Evolutionary conservation across 2,113 vertebrate genomes (phyloP), one percentile per base, ranked within the genome.

Genomic region (Ammodytes marinus): DNA sequence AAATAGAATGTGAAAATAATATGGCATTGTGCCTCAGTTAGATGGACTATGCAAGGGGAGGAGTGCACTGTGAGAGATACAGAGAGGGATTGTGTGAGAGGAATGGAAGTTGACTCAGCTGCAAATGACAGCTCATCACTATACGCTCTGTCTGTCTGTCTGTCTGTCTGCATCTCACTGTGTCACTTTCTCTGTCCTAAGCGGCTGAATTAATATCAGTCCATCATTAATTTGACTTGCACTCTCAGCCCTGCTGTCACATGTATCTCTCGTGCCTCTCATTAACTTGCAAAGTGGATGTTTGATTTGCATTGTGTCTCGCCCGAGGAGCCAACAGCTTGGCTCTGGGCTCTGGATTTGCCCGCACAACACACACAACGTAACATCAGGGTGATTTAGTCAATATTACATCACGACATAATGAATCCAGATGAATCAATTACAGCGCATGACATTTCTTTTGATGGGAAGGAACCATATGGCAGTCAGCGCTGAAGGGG

Each of bases 281-380:
- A 75, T 85, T 88, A 69, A 91, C 77, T 86, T 88, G 79, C 82
- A 91, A 87, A 83, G 27, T 78, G n/a, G 42, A 43, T 35, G 50
- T 68, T 70, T 74, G 74, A 80, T 88, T 87, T 92, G 82, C 80
- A 86, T 87, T 8, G 52, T 60, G 27, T 74, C 69, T 54, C 17
- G 1, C 52, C 39, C 7, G 42, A 73, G 64, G 27, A 71, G 40
- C 27, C 27, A 52, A 54, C 2, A 1, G 0, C 69, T 74, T 12
- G 4, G 37, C 69, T 64, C 49, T 0, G 14, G 0, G 13, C 50
- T 37, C 49, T 52, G 60, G 40, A 17, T 81, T 74, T 15, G 10
- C 50, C 74, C 65, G 17, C 57, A 42, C 52, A 19, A 14, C 39
- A 57, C 27, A 10, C 12, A 17, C 4, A 0, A 4, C 8, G 4